Conservation (phyloP, 1,140 invertebrate species). For the Penaeus vannamei region DNA sequence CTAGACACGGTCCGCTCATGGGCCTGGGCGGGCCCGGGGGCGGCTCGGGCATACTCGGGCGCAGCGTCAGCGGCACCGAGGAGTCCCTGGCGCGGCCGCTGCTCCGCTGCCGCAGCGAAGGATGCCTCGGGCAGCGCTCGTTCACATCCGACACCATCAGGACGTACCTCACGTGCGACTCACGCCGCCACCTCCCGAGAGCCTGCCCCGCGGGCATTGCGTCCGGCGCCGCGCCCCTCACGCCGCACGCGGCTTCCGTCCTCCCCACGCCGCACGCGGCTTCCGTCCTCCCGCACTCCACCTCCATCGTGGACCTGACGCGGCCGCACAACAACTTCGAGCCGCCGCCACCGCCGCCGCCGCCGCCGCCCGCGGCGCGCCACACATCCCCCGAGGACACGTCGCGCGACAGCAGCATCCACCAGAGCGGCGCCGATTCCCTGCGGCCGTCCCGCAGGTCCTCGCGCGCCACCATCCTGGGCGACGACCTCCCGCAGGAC, state of each 20-base stretch:
- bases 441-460: constrained; percentile 26
- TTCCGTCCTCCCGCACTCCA: constrained; percentile 37
- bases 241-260: constrained; percentile 29
- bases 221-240: constrained; percentile 23
- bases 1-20: constrained; percentile 56
- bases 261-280: constrained; percentile 39
- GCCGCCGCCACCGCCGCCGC: background rate
- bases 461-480: constrained; percentile 44
- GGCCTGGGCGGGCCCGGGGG: background rate
- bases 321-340: constrained; percentile 28
- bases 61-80: constrained; percentile 37
- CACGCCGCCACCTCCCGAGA: constrained; percentile 44
- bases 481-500: constrained; percentile 1
- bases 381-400: background rate
- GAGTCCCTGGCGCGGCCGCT: constrained; percentile 54
- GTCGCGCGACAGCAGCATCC: too few relatives aligned
- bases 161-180: constrained; percentile 64
- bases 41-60: background rate
- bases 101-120: constrained; percentile 59
- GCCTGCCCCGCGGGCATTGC: background rate
- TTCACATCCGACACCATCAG: constrained; percentile 63
- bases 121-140: constrained; percentile 59
- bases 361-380: background rate
- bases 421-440: too few relatives aligned
- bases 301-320: constrained; percentile 65